These are phyloP conservation scores for Bombus huntii DNA, from an alignment of 1,140 invertebrate species.

Conservation along the genomic window DNA sequence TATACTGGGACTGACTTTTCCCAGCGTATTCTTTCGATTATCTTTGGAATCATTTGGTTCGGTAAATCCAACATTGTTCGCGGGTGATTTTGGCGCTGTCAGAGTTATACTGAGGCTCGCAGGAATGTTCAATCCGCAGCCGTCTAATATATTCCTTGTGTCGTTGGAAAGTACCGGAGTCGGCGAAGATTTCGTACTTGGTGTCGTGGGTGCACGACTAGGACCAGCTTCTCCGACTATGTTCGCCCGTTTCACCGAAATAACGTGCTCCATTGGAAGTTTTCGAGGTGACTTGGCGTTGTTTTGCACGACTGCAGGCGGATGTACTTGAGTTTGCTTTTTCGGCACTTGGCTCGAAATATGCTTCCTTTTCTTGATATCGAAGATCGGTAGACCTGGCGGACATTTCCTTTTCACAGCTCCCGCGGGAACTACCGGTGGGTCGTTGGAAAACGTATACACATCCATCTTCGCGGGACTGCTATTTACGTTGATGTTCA, in stretches of 20 bases:
- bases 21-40: conserved; percentile 51
- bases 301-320: not conserved
- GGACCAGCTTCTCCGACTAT: conserved; percentile 26
- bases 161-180: conserved; percentile 60
- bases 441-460: conserved; percentile 73
- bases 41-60: conserved; percentile 56
- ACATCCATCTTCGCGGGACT: conserved; percentile 68
- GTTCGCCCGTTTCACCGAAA: conserved; percentile 30
- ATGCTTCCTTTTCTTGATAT: conserved; percentile 64
- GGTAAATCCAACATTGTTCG: not conserved
- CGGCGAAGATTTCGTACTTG: conserved; percentile 26
- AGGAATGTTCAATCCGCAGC: conserved; percentile 78
- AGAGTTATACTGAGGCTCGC: conserved; percentile 78
- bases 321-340: not conserved
- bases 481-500: conserved; percentile 21
- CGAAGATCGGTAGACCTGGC: conserved; percentile 75
- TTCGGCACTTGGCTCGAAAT: conserved; percentile 27
- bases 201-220: conserved; percentile 18
- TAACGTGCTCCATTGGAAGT: conserved; percentile 46
- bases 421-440: conserved; percentile 66
- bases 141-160: conserved; percentile 74
- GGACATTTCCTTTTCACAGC: conserved; percentile 78
- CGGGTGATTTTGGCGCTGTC: conserved; percentile 73
- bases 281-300: conserved; percentile 30
- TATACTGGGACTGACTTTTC: conserved; percentile 74